Evolutionary conservation across 2,113 vertebrate genomes (phyloP), one percentile per base, ranked within the genome.

Genomic region (Centropus bengalensis): DNA sequence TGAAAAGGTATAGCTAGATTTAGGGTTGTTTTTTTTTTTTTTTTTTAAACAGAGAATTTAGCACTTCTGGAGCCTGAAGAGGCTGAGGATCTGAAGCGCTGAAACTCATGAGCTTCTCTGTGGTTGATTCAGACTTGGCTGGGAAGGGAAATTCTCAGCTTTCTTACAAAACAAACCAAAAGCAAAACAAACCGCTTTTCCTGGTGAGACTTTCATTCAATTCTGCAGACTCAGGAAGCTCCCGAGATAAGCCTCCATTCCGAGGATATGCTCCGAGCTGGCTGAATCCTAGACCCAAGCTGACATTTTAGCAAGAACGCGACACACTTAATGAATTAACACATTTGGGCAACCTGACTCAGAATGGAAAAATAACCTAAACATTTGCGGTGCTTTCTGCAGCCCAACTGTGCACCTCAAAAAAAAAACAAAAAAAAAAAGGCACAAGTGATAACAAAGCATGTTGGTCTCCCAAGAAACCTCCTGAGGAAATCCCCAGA

Each of bases 191-290:
- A 71, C 88, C 88, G 86, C 94, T 96, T 95, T 96, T 96, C 95
- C 94, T 96, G 96, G 95, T 96, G 92, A 96, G 96, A 96, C 94
- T 92, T 95, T 95, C 94, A 96, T 96, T 96, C 92, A 96, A 95
- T 96, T 88, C 86, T 93, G 76, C 92, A 96, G 94, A 94, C 95
- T 88, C 96, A 96, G 96, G 96, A 96, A 96, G 92, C 96, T 90
- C 88, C 47, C 0, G 1, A 96, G 96, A 96, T 96, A 96, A 96
- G 96, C 26, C 60, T 88, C 44, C 56, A 68, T 88, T 90, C 80
- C 4, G 15, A 86, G 86, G 92, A 38, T 66, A 91, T 20, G 1
- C 86, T 95, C 33, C 0, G 12, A 75, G 33, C 73, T 24, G 60
- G n/a, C 76, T 33, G 33, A 42, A 80, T 71, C 59, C 69, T 5